Conservation (phyloP, 2,797 vertebrate species). For the Tangara arthus region DNA sequence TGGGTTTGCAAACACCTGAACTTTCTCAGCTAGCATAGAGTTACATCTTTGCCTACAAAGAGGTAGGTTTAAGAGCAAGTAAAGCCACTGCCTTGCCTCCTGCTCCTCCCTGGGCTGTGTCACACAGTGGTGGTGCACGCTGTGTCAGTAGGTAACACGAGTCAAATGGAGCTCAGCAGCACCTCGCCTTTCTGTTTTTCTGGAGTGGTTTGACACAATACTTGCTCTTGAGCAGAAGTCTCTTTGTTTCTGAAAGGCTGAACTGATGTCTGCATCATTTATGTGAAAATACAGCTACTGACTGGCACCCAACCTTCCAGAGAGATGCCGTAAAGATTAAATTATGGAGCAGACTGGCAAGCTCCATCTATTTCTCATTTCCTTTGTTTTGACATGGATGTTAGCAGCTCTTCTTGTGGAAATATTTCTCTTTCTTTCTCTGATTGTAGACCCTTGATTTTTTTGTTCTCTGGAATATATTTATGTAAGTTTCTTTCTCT, state of each 20-base stretch:
- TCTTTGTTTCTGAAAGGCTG: not conserved
- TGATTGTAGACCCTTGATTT: not conserved
- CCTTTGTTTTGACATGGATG: not conserved
- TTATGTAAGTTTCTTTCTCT: not conserved
- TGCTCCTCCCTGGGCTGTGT: fast-evolving
- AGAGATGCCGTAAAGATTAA: not conserved
- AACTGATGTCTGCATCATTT: not conserved
- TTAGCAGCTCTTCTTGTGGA: not conserved
- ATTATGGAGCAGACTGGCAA: not conserved
- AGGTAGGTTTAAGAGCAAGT: not conserved
- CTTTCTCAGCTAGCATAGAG: not conserved
- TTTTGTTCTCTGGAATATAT: not conserved
- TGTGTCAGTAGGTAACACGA: not conserved
- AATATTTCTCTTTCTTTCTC: not conserved
- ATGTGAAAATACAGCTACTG: not conserved
- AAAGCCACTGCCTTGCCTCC: not conserved
- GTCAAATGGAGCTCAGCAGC: not conserved
- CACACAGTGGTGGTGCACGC: fast-evolving
- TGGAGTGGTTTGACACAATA: not conserved
- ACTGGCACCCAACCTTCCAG: not conserved
- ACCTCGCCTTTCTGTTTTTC: not conserved
- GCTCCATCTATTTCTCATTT: not conserved
- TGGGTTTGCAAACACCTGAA: not conserved
- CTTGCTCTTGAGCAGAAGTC: not conserved
- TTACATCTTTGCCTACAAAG: not conserved